phyloP scores from a whole-genome alignment of 2,888 invertebrate genomes.

The Merodon equestris region DNA sequence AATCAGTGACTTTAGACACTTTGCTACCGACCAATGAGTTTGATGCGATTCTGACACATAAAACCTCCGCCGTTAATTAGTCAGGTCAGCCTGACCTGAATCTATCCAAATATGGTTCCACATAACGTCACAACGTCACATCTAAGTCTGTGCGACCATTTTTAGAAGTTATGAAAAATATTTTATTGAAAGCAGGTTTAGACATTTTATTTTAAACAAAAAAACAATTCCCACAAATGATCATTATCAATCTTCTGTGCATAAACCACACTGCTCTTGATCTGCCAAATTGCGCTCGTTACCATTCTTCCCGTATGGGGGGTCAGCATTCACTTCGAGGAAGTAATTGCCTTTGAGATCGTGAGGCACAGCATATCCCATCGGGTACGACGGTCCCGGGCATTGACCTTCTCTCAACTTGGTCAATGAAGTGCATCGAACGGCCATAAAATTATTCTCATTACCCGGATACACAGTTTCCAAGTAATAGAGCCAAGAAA shows the following conservation, averaged over 20 bases:
- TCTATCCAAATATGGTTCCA: no score
- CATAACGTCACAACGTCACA: no score
- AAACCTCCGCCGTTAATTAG: no score
- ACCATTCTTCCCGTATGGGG: conserved; percentile 73
- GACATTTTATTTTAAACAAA: neutral
- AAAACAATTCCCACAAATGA: neutral
- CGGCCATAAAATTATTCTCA: conserved; percentile 72
- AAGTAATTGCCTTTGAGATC: conserved; percentile 76
- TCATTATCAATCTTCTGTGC: neutral
- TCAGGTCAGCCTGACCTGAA: no score
- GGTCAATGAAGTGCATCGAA: conserved; percentile 72
- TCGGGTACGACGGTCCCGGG: conserved; percentile 70
- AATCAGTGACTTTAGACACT: no score
- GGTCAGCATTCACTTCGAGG: conserved; percentile 72
- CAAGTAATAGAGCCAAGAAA: conserved; percentile 74
- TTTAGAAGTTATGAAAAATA: no score
- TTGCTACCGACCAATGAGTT: no score
- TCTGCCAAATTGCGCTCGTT: neutral
- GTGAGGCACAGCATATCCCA: conserved; percentile 74
- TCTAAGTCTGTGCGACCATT: no score
- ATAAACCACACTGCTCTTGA: conserved; percentile 40
- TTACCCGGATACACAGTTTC: conserved; percentile 75
- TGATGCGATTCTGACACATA: no score
- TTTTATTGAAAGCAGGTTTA: conserved; percentile 12
- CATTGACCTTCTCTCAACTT: conserved; percentile 73